phyloP scores from a whole-genome alignment of 92 coral and sea anemone genomes.

The Parazoanthus darwini region DNA sequence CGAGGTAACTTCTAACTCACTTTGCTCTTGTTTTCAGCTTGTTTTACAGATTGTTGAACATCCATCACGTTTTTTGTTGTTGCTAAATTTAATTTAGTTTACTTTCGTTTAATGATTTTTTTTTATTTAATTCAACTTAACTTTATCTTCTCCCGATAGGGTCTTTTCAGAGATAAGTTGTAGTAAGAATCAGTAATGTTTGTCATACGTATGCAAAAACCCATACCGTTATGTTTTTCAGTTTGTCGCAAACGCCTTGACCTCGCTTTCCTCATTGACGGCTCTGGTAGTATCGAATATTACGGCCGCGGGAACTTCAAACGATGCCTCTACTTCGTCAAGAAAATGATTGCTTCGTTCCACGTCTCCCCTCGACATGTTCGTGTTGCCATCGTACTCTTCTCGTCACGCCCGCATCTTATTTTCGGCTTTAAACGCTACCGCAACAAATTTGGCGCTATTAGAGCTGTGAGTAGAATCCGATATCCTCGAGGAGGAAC shows the following conservation, averaged over 20 bases:
- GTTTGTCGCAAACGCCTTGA: conserved; percentile 60
- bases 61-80: background rate
- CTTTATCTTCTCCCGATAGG: too few relatives aligned
- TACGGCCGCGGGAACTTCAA: conserved; percentile 70
- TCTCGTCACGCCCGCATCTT: conserved; percentile 54
- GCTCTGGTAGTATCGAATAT: conserved; percentile 70
- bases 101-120: too few relatives aligned
- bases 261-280: conserved; percentile 68
- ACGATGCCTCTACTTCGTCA: conserved; percentile 75
- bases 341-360: conserved; percentile 58
- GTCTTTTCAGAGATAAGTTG: too few relatives aligned
- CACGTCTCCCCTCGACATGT: conserved; percentile 43
- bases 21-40: background rate
- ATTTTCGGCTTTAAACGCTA: conserved; percentile 64
- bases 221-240: background rate
- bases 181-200: background rate
- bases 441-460: conserved; percentile 39
- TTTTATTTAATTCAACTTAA: too few relatives aligned
- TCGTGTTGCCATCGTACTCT: conserved; percentile 61
- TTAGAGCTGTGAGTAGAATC: conserved; percentile 61
- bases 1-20: background rate
- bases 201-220: background rate
- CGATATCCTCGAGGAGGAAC: conserved; percentile 88
- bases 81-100: too few relatives aligned
- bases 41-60: background rate